Percentiles rank a stretch among this genome's conserved stretches.
These are phyloP conservation scores for Nomada fucata DNA, from an alignment of 2,888 invertebrate species.

Conservation along the genomic window DNA sequence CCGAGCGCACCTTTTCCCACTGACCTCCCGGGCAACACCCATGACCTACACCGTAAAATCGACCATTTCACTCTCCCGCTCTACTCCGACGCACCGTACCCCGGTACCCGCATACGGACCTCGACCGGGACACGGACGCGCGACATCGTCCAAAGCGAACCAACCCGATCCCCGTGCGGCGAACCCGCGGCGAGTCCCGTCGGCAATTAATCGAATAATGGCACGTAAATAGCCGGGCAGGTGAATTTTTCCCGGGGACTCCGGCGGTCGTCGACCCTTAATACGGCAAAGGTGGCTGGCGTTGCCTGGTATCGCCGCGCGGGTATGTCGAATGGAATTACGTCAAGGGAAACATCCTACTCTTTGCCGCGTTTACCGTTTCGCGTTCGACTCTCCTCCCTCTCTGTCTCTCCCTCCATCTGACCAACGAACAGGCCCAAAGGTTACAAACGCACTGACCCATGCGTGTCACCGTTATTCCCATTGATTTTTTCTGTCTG, in stretches of 20 bases:
- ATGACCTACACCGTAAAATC: no score
- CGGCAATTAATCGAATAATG: slow-evolving; percentile 68
- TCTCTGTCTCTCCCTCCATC: slow-evolving; percentile 8
- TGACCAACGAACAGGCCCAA: slow-evolving; percentile 53
- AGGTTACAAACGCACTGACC: slow-evolving; percentile 75
- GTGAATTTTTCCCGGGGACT: slow-evolving; percentile 48
- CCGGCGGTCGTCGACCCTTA: slow-evolving; percentile 60
- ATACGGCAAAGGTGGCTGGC: slow-evolving; percentile 54
- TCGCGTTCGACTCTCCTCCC: slow-evolving; percentile 61
- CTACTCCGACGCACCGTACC: no score
- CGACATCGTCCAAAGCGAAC: no score
- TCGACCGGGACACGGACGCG: no score
- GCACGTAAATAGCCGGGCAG: slow-evolving; percentile 59
- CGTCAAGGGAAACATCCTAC: slow-evolving; percentile 72
- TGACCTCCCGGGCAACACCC: no score
- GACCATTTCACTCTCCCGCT: no score
- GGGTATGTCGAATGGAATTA: slow-evolving; percentile 73
- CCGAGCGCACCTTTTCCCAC: no score
- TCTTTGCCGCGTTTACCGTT: slow-evolving; percentile 72
- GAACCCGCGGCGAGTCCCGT: background rate
- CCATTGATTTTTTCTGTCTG: slow-evolving; percentile 69
- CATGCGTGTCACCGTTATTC: slow-evolving; percentile 76
- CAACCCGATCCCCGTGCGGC: no score
- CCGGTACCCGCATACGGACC: no score
- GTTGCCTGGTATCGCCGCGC: slow-evolving; percentile 64